phyloP scores from a whole-genome alignment of 2,797 vertebrate species.

The Ambastaia sidthimunki region DNA sequence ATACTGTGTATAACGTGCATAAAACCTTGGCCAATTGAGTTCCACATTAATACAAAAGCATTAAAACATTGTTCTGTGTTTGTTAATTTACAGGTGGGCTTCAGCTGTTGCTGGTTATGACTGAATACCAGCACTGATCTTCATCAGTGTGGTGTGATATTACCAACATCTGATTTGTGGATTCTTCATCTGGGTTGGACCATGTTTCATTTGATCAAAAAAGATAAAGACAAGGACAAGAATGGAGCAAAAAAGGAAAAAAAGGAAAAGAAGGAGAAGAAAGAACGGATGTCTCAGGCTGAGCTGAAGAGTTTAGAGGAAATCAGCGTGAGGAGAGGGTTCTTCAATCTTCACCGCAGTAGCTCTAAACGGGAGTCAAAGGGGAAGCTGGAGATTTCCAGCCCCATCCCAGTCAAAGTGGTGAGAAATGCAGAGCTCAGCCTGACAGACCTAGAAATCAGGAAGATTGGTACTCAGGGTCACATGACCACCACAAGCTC shows the following conservation, averaged over 20 bases:
- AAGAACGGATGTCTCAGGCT: conserved; percentile 79
- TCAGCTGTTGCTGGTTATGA: conserved; percentile 15
- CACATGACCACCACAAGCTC: conserved; percentile 81
- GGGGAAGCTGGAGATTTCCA: conserved; percentile 92
- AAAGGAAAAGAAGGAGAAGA: conserved; percentile 79
- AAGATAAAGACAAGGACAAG: conserved; percentile 77
- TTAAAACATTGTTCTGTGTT: conserved; percentile 2
- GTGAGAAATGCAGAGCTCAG: conserved; percentile 86
- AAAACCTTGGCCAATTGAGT: no score
- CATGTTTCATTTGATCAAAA: conserved; percentile 82
- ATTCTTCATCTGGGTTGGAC: conserved; percentile 33
- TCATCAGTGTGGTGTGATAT: conserved; percentile 21
- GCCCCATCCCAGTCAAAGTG: conserved; percentile 96
- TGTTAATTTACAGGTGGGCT: background rate
- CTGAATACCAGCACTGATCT: conserved; percentile 33
- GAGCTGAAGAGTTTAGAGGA: conserved; percentile 86
- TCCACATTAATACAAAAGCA: no score
- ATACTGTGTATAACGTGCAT: no score
- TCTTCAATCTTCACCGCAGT: conserved; percentile 89
- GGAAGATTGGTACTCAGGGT: conserved; percentile 73
- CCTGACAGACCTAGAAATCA: conserved; percentile 82
- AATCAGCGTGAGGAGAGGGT: conserved; percentile 92
- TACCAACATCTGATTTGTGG: conserved; percentile 9
- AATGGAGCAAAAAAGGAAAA: conserved; percentile 75
- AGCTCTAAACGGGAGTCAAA: conserved; percentile 87